Conservation (phyloP, 2,888 invertebrate species). For the Spilosoma lubricipeda region DNA sequence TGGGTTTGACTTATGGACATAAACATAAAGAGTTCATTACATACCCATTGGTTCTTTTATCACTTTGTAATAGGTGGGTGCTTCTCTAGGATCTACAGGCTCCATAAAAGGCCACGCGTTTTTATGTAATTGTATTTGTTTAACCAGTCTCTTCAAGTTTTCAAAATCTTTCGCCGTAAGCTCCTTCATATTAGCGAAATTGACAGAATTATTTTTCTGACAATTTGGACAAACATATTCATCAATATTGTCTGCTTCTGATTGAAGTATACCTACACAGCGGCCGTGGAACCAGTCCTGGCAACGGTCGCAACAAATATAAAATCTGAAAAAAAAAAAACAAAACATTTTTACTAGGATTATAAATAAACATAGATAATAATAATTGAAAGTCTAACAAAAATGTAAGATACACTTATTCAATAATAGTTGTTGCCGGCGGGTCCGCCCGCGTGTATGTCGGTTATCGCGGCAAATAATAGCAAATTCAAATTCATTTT, state of each 20-base stretch:
- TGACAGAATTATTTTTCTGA: conserved; percentile 95
- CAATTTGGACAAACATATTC: conserved; percentile 99
- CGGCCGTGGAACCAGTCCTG: conserved; percentile 99
- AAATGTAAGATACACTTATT: too few species aligned
- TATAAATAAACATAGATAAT: background rate
- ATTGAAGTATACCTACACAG: conserved; percentile 97
- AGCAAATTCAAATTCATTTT: too few species aligned
- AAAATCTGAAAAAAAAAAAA: conserved; percentile 91
- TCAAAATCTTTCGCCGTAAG: conserved; percentile 93
- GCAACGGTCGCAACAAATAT: conserved; percentile 99
- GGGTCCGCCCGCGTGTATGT: too few species aligned
- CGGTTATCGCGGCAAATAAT: too few species aligned
- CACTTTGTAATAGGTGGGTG: conserved; percentile 98
- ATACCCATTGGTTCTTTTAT: conserved; percentile 98
- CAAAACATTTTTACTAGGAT: background rate
- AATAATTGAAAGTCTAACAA: too few species aligned
- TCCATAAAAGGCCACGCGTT: conserved; percentile 99
- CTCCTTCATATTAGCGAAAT: conserved; percentile 96
- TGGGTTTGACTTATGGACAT: background rate
- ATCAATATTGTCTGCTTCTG: conserved; percentile 97
- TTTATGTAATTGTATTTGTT: conserved; percentile 96
- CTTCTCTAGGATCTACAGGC: conserved; percentile 98
- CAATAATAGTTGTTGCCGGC: too few species aligned
- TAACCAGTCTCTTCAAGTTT: conserved; percentile 93
- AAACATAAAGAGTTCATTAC: conserved; percentile 57